Conservation (phyloP, 92 coral and sea anemone species). For the Chrysogorgia sp. region DNA sequence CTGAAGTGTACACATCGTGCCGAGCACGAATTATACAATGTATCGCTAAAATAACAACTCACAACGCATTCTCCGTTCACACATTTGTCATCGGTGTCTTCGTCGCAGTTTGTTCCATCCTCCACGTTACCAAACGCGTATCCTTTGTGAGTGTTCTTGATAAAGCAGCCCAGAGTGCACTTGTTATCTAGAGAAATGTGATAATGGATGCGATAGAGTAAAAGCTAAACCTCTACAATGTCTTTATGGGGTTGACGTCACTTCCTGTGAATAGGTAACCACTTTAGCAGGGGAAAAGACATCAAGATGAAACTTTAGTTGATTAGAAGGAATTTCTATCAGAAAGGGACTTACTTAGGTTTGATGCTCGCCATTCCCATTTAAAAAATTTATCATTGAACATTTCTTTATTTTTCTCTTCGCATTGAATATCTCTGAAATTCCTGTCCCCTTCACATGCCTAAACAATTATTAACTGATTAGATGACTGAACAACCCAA, state of each 20-base stretch:
- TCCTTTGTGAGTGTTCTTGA: constrained; percentile 88
- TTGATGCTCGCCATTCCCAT: constrained; percentile 97
- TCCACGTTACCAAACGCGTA: constrained; percentile 96
- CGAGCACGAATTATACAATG: too few species aligned
- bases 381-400: constrained; percentile 95
- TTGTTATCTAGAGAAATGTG: constrained; percentile 66
- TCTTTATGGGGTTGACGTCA: too few species aligned
- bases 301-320: too few species aligned
- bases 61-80: constrained; percentile 80
- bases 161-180: constrained; percentile 95
- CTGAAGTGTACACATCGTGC: too few species aligned
- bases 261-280: too few species aligned
- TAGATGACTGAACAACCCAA: background rate
- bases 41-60: background rate
- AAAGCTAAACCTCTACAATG: background rate
- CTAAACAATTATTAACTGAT: constrained; percentile 40
- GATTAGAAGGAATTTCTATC: background rate
- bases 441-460: constrained; percentile 61
- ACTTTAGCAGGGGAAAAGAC: too few species aligned
- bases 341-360: constrained; percentile 73
- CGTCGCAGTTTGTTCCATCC: constrained; percentile 93
- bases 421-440: constrained; percentile 83
- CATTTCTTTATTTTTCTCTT: constrained; percentile 76
- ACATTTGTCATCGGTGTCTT: constrained; percentile 72
- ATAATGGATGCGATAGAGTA: background rate